A percentile compares a stretch with the other conserved stretches of the same genome.
Evolutionary conservation across 1,140 invertebrate species (phyloP).

Genomic region (Augochlora pura): DNA sequence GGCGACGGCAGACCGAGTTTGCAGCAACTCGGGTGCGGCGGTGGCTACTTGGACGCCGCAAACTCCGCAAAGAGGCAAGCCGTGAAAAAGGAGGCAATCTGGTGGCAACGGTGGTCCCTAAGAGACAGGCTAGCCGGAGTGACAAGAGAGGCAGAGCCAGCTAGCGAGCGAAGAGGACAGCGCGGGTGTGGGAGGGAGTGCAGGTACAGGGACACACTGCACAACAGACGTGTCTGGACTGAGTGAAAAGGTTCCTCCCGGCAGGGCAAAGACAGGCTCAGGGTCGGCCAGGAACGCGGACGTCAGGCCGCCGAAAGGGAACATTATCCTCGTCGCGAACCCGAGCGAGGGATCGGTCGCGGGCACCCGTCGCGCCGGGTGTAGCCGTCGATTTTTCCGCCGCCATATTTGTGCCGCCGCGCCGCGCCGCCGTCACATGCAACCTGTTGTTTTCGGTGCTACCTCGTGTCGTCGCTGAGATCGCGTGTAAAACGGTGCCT

Average conservation of each 20-base stretch:
- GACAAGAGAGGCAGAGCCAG: not conserved
- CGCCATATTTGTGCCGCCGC: constrained; percentile 55
- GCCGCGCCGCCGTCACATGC: constrained; percentile 55
- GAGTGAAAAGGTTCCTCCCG: too few relatives aligned
- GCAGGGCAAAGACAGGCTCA: too few relatives aligned
- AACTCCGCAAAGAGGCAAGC: too few relatives aligned
- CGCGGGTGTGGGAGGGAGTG: too few relatives aligned
- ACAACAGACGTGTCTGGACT: too few relatives aligned
- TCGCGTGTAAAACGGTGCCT: constrained; percentile 21
- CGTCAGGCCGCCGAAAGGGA: too few relatives aligned
- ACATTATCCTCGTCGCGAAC: too few relatives aligned
- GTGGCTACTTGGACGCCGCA: too few relatives aligned
- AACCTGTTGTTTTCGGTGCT: constrained; percentile 72
- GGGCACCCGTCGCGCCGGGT: constrained; percentile 2
- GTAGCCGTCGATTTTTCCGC: constrained; percentile 25
- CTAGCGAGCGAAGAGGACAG: too few relatives aligned
- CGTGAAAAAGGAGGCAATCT: too few relatives aligned
- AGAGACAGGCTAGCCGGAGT: not conserved
- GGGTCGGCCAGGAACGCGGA: too few relatives aligned
- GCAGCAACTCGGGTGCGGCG: constrained; percentile 37
- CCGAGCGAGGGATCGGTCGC: not conserved
- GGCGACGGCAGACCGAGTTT: not conserved
- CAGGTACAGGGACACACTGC: too few relatives aligned
- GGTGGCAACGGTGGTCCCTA: not conserved
- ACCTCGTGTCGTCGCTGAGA: constrained; percentile 57